Percentiles rank a stretch among this genome's conserved stretches.
Evolutionary conservation across 2,888 invertebrate species (phyloP).

Genomic region (Chelonus formosanus): DNA sequence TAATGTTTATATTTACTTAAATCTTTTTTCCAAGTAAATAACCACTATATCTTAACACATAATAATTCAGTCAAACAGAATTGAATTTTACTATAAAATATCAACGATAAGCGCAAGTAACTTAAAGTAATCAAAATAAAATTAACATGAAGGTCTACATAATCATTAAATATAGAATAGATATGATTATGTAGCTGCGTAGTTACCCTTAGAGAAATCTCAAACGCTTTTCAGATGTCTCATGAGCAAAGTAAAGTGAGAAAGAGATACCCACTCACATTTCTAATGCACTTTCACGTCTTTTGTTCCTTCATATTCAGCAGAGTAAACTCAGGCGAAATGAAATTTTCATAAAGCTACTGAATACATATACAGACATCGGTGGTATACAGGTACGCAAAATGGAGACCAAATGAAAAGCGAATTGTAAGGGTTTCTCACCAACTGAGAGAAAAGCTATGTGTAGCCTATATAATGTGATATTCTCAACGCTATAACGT

Average conservation of each 20-base stretch:
- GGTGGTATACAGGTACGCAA: not conserved
- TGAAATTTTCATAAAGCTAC: constrained; percentile 29
- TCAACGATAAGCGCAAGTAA: too few species aligned
- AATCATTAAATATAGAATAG: too few species aligned
- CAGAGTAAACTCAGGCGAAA: constrained; percentile 29
- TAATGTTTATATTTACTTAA: too few species aligned
- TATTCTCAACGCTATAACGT: constrained; percentile 9
- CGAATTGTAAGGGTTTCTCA: constrained; percentile 18
- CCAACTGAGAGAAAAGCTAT: constrained; percentile 11
- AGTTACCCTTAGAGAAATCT: too few species aligned
- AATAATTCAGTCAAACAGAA: too few species aligned
- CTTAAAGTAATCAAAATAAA: too few species aligned
- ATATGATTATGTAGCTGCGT: too few species aligned
- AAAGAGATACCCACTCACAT: constrained; percentile 12
- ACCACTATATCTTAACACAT: too few species aligned
- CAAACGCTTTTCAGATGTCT: too few species aligned
- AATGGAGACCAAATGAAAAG: constrained; percentile 20
- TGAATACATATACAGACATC: constrained; percentile 18
- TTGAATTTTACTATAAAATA: too few species aligned
- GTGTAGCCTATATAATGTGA: constrained; percentile 16
- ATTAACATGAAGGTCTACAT: too few species aligned
- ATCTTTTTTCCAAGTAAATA: too few species aligned
- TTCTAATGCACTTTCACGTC: constrained; percentile 30
- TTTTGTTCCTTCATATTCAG: constrained; percentile 25
- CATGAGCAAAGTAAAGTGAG: not conserved